Conservation (phyloP, 1,140 invertebrate species). For the Macrotrachela quadricornifera region DNA sequence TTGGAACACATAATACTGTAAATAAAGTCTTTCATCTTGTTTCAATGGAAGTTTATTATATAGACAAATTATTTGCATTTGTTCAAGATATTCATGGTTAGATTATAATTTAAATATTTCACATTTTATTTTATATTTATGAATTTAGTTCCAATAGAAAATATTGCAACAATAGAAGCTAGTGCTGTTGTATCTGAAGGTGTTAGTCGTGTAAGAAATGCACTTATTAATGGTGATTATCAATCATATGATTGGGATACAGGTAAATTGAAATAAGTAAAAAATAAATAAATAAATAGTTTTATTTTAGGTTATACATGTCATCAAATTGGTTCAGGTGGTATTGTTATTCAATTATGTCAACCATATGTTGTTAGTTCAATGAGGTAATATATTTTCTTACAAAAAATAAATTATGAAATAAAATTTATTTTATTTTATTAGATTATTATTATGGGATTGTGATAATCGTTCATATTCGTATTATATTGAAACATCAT, state of each 20-base stretch:
- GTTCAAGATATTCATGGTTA: constrained; percentile 38
- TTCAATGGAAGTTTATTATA: constrained; percentile 66
- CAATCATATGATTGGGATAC: constrained; percentile 92
- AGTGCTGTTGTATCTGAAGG: constrained; percentile 84
- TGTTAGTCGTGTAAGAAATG: constrained; percentile 66
- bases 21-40: constrained; percentile 87
- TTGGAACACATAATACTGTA: constrained; percentile 79
- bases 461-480: constrained; percentile 86
- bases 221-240: constrained; percentile 80
- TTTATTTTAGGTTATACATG: constrained; percentile 56
- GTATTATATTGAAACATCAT: constrained; percentile 82
- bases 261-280: constrained; percentile 18
- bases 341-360: constrained; percentile 76
- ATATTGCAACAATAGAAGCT: constrained; percentile 67
- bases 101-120: background rate
- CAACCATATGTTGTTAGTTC: constrained; percentile 82
- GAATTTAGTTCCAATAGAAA: constrained; percentile 54
- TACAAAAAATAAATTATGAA: constrained; percentile 31
- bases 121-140: too few species aligned
- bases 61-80: constrained; percentile 43
- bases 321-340: constrained; percentile 83
- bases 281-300: too few species aligned
- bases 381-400: constrained; percentile 33
- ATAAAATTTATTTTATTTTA: background rate
- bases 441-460: constrained; percentile 75